These are phyloP conservation scores for Patiria pectinifera DNA, from an alignment of 53 echinoderm and acorn worm species.

Conservation along the genomic window DNA sequence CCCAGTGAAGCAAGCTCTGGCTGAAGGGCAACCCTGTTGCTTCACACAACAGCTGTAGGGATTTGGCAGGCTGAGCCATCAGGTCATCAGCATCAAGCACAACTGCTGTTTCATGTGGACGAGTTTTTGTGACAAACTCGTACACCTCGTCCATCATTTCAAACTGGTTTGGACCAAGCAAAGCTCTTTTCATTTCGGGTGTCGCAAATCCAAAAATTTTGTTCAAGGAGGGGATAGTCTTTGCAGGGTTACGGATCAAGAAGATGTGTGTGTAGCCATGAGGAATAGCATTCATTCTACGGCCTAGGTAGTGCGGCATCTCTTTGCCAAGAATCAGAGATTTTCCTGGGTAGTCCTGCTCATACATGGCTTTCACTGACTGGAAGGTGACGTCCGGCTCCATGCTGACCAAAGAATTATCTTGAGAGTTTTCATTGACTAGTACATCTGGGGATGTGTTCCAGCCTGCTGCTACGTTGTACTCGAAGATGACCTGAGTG, in stretches of 20 bases:
- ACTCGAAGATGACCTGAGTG: not conserved
- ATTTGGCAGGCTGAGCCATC: not conserved
- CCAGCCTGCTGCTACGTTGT: too few species aligned
- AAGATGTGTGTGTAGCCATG: too few species aligned
- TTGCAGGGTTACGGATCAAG: too few species aligned
- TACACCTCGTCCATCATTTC: not conserved
- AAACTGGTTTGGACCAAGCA: too few species aligned
- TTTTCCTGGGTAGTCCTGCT: not conserved
- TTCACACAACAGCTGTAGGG: not conserved
- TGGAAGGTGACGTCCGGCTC: not conserved
- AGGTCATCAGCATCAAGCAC: constrained; percentile 7
- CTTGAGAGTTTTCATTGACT: too few species aligned
- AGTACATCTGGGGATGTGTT: too few species aligned
- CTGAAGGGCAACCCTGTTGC: not conserved
- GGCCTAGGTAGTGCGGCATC: not conserved
- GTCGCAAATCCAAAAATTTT: too few species aligned
- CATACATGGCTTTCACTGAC: not conserved
- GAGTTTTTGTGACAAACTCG: not conserved
- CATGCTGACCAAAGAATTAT: not conserved
- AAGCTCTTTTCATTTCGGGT: too few species aligned
- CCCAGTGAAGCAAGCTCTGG: not conserved
- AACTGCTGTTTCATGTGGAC: not conserved
- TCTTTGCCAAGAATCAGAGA: constrained; percentile 2
- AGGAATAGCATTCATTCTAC: too few species aligned
- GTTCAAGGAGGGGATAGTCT: too few species aligned